Conservation (phyloP, 1,140 invertebrate genomes). For the Drosophila tsacasi region DNA sequence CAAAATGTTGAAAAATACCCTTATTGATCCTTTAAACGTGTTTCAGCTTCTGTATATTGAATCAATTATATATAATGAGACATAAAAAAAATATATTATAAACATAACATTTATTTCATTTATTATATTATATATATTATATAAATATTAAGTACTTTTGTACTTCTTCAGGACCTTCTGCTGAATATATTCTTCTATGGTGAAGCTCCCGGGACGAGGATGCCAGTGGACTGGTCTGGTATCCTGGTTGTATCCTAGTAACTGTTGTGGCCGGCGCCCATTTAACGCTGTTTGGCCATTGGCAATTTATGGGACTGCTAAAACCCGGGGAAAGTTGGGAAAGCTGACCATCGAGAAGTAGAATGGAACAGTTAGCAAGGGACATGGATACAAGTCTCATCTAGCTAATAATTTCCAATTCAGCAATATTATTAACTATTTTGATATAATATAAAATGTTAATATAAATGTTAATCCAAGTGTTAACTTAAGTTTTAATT, state of each 20-base stretch:
- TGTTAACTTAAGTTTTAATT: slow-evolving; percentile 13
- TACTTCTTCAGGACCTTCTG: neutral
- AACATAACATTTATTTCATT: too few species aligned
- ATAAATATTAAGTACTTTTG: neutral
- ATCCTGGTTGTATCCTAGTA: slow-evolving; percentile 29
- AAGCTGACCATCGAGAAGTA: neutral
- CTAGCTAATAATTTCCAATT: neutral
- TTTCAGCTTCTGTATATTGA: neutral
- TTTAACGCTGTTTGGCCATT: slow-evolving; percentile 79
- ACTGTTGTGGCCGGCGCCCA: slow-evolving; percentile 59
- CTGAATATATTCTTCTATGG: neutral
- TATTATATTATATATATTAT: neutral
- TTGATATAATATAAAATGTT: too few species aligned
- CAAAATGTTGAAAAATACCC: neutral
- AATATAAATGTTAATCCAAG: neutral
- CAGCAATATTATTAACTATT: neutral
- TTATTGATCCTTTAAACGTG: neutral
- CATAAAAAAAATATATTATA: too few species aligned
- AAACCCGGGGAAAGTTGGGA: neutral
- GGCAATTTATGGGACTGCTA: slow-evolving; percentile 69
- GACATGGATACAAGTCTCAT: neutral
- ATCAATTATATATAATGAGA: neutral
- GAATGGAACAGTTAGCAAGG: neutral
- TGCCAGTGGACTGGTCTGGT: neutral
- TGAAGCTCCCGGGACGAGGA: neutral